A percentile compares a stretch with the other conserved stretches of the same genome.
phyloP scores from a whole-genome alignment of 2,113 vertebrate species.

The Trematocara unimaculatum region DNA sequence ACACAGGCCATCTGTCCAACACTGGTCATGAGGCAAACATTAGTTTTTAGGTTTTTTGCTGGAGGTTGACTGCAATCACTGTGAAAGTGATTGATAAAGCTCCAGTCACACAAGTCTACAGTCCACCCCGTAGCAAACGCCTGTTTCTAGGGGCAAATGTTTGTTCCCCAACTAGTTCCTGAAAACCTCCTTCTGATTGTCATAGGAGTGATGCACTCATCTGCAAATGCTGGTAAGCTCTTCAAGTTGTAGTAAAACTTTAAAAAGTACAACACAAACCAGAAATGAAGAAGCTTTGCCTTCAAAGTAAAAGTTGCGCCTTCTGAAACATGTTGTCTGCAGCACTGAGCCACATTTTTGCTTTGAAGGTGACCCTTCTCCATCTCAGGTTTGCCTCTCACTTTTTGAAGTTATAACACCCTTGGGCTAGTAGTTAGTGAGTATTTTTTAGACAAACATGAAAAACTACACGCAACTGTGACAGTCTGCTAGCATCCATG shows the following conservation, averaged over 20 bases:
- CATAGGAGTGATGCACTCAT: background rate
- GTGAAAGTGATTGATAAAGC: background rate
- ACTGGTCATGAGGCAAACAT: background rate
- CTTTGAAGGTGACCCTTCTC: background rate
- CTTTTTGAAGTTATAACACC: background rate
- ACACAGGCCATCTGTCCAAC: background rate
- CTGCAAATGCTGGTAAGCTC: background rate
- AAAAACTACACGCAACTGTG: background rate
- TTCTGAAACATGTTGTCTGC: background rate
- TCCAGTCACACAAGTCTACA: background rate
- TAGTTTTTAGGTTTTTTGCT: background rate
- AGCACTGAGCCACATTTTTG: background rate
- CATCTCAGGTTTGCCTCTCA: background rate
- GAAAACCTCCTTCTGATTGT: background rate
- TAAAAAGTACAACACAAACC: background rate
- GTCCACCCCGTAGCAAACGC: background rate
- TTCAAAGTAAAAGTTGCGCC: background rate
- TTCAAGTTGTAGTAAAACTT: background rate
- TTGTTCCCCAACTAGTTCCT: background rate
- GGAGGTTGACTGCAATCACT: background rate
- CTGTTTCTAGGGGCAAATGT: background rate
- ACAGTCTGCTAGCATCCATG: background rate
- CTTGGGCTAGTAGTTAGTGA: background rate
- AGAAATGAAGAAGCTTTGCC: background rate
- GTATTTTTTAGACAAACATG: background rate